These are phyloP conservation scores for Laupala kohalensis DNA, from an alignment of 1,140 invertebrate genomes.

Conservation along the genomic window DNA sequence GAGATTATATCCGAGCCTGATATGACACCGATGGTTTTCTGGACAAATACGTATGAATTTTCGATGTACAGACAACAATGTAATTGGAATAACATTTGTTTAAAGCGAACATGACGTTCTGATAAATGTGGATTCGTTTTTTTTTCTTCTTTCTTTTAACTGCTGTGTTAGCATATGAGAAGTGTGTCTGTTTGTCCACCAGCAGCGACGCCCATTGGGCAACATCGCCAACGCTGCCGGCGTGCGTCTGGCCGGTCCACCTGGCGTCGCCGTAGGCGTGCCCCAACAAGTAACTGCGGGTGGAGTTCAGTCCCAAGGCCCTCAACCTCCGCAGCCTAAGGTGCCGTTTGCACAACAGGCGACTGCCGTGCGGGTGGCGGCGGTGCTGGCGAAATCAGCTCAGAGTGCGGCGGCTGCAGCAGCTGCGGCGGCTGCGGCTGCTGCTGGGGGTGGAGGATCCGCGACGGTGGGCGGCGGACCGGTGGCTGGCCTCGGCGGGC, in stretches of 20 bases:
- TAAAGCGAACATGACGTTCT: too few relatives aligned
- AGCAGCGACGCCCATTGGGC: constrained; percentile 31
- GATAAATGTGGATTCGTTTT: too few relatives aligned
- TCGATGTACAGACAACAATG: too few relatives aligned
- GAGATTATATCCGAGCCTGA: too few relatives aligned
- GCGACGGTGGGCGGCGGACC: constrained; percentile 1
- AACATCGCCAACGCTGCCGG: constrained; percentile 32
- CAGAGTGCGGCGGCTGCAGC: constrained; percentile 1
- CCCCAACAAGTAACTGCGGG: constrained; percentile 5
- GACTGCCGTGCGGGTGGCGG: constrained; percentile 12
- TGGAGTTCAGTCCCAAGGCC: background rate
- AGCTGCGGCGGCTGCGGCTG: constrained; percentile 4
- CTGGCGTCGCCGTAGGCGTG: background rate
- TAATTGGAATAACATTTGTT: too few relatives aligned
- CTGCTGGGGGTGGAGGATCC: constrained; percentile 1
- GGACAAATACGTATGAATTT: too few relatives aligned
- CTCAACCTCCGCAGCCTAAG: background rate
- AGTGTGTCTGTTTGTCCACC: background rate
- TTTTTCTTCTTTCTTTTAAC: too few relatives aligned
- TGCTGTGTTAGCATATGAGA: background rate
- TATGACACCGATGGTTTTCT: too few relatives aligned
- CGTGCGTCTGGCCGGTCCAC: background rate
- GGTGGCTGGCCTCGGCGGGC: constrained; percentile 5
- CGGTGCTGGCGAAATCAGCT: constrained; percentile 9
- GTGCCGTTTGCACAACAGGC: background rate